Evolutionary conservation across 2,797 vertebrate species (phyloP), one percentile per base, ranked within the genome.

Genomic region (Dipus sagitta): DNA sequence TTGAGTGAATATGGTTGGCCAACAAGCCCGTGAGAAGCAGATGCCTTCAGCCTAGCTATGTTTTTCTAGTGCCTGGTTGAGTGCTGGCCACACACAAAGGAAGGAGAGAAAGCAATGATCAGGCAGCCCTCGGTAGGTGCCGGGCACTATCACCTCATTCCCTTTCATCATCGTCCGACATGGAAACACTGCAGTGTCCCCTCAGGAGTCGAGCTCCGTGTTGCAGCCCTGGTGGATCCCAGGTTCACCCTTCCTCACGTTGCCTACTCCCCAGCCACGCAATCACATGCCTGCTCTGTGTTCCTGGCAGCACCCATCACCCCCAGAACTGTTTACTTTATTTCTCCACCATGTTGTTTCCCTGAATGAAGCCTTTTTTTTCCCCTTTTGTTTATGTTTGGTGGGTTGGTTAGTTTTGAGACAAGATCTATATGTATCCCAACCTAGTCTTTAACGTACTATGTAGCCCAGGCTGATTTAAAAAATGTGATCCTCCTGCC

Each of bases 71-170:
- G 47, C 47, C 65, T 14, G 32, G 65, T 60, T 54, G 42, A 85
- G 78, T 6, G 23, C 38, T 47, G 30, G 12, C 23, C 52, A 58
- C 30, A 54, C 5, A 18, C 14, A 28, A 52, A 70, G 58, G 30
- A 68, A 67, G 30, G 54, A 76, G 9, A 75, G 62, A 75, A 26
- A 28, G n/a, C 30, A 38, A 42, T 34, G 26, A 47, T 26, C 0
- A 52, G 0, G 12, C 32, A n/a, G 21, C 0, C 20, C n/a, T 47
- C 30, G 2, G 65, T 4, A 30, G 0, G 6, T 5, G 42, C 4
- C 30, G 6, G 26, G 18, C n/a, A 52, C 54, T 1, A 0, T 0
- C 14, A 1, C 2, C 42, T 21, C 7, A 7, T 3, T 34, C 20
- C 6, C 60, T 72, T 34, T 64, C 20, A 21, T 34, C 81, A n/a